Evolutionary conservation across 2,888 invertebrate species (phyloP).

Genomic region (Rhagonycha fulva): DNA sequence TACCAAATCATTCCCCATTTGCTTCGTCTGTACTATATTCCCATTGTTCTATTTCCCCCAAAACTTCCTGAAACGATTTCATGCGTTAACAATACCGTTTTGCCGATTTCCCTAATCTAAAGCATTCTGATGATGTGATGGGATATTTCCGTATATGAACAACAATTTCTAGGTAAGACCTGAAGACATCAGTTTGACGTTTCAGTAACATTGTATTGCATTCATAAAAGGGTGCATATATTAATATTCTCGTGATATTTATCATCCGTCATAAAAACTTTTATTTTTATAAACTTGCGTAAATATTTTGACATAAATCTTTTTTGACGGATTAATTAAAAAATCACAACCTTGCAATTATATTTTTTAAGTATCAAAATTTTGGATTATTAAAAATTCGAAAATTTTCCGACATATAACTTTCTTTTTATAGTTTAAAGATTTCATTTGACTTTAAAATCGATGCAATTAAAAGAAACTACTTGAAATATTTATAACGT

Average conservation of each 20-base stretch:
- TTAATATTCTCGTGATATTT: conserved; percentile 13
- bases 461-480: too few relatives aligned
- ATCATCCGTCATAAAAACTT: neutral
- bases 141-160: conserved; percentile 14
- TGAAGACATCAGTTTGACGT: conserved; percentile 13
- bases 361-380: too few relatives aligned
- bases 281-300: neutral
- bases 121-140: conserved; percentile 18
- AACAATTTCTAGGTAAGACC: conserved; percentile 19
- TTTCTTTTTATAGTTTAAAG: too few relatives aligned
- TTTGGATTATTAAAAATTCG: too few relatives aligned
- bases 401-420: too few relatives aligned
- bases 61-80: conserved; percentile 11
- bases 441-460: too few relatives aligned
- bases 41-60: conserved; percentile 2
- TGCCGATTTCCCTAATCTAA: conserved; percentile 11
- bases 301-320: neutral
- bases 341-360: neutral
- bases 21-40: neutral
- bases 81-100: conserved; percentile 3
- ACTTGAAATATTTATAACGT: too few relatives aligned
- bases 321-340: neutral
- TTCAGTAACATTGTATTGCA: conserved; percentile 25
- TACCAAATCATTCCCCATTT: neutral
- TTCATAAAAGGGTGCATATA: conserved; percentile 26